These are phyloP conservation scores for Tokudaia tokunoshimensis DNA, from an alignment of 2,797 vertebrate genomes.

Conservation along the genomic window DNA sequence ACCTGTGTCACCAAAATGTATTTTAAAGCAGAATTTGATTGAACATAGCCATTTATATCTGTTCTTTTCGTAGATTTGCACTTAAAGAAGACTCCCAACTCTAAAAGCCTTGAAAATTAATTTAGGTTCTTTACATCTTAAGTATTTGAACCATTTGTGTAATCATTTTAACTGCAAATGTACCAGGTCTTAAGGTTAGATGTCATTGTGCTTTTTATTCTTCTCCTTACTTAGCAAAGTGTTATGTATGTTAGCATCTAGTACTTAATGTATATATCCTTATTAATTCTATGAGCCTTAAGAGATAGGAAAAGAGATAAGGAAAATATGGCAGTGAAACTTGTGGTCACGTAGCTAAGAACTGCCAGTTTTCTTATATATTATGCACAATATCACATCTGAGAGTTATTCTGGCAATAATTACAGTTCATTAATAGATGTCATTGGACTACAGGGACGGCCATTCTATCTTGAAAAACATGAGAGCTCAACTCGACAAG, in stretches of 20 bases:
- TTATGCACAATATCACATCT: neutral
- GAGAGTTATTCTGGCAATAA: neutral
- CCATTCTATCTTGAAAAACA: neutral
- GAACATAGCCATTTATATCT: neutral
- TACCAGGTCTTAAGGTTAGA: neutral
- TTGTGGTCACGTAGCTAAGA: neutral
- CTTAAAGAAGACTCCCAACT: slow-evolving; percentile 7
- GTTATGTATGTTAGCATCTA: no score
- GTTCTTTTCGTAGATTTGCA: neutral
- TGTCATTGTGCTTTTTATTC: neutral
- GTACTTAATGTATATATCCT: neutral
- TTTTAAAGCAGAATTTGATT: slow-evolving; percentile 15
- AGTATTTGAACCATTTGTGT: neutral
- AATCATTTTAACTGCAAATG: neutral
- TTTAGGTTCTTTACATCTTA: neutral
- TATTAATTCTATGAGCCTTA: neutral
- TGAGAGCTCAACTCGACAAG: neutral
- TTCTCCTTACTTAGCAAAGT: neutral
- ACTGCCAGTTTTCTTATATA: neutral
- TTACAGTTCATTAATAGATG: neutral
- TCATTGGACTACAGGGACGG: neutral
- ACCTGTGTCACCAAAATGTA: neutral
- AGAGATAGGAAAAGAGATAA: neutral
- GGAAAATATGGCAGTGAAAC: neutral
- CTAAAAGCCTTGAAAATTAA: neutral